A percentile compares a stretch with the other conserved stretches of the same genome.
These are phyloP conservation scores for Bemisia tabaci DNA, from an alignment of 1,140 invertebrate genomes.

Conservation along the genomic window DNA sequence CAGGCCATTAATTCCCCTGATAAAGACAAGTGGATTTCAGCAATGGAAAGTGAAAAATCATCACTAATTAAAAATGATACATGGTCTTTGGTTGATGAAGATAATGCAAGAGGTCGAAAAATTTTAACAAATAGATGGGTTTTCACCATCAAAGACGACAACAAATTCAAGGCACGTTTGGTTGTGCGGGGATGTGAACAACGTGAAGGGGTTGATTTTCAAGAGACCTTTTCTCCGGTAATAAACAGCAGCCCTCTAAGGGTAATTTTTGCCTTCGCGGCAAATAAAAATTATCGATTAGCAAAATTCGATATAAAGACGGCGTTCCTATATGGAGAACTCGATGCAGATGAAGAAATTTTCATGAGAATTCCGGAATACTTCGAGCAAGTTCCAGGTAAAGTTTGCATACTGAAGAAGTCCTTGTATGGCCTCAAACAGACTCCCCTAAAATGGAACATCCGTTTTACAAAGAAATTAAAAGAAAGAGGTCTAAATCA, in stretches of 20 bases:
- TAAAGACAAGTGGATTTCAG: constrained; percentile 23
- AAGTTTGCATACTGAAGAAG: constrained; percentile 24
- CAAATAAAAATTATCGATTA: background rate
- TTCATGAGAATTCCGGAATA: constrained; percentile 29
- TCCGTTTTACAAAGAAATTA: constrained; percentile 16
- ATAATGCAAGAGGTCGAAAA: constrained; percentile 19
- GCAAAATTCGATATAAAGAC: constrained; percentile 8
- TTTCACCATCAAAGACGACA: constrained; percentile 23
- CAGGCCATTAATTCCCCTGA: too few species aligned
- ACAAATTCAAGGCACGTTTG: constrained; percentile 19
- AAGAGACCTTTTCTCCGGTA: constrained; percentile 29
- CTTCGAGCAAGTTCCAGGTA: constrained; percentile 13
- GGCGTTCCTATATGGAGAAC: constrained; percentile 21
- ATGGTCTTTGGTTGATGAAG: constrained; percentile 26
- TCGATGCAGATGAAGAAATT: constrained; percentile 29
- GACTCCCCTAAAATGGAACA: constrained; percentile 27
- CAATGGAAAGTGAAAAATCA: constrained; percentile 28
- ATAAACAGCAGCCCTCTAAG: constrained; percentile 26
- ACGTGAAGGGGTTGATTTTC: constrained; percentile 26
- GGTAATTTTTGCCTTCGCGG: constrained; percentile 25
- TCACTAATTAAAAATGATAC: constrained; percentile 28
- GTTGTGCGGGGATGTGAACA: constrained; percentile 18
- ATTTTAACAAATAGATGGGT: constrained; percentile 30
- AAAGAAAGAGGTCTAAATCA: constrained; percentile 15
- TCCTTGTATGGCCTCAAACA: constrained; percentile 28